A percentile compares a stretch with the other conserved stretches of the same genome.
These are phyloP conservation scores for Xestia xanthographa DNA, from an alignment of 2,888 invertebrate species.

Conservation along the genomic window DNA sequence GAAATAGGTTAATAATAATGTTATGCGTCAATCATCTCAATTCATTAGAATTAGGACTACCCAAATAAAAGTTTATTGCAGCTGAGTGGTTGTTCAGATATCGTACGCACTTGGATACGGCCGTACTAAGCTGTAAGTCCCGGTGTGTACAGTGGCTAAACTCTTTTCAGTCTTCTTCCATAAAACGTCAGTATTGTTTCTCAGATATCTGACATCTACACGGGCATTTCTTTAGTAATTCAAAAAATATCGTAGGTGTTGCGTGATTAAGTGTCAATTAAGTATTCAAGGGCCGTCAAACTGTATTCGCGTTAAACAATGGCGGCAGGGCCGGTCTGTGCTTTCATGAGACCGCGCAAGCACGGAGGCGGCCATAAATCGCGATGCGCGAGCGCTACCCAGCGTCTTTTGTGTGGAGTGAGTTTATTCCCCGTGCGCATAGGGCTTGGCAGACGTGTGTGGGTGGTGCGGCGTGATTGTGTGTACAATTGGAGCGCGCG, in stretches of 20 bases:
- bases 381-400: constrained; percentile 68
- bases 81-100: too few species aligned
- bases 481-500: constrained; percentile 79
- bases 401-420: constrained; percentile 66
- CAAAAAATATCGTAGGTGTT: constrained; percentile 29
- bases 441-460: constrained; percentile 63
- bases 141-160: too few species aligned
- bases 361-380: constrained; percentile 72
- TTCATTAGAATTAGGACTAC: too few species aligned
- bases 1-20: too few species aligned
- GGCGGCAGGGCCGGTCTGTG: constrained; percentile 48
- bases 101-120: too few species aligned
- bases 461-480: constrained; percentile 71
- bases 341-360: constrained; percentile 74
- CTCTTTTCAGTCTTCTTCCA: neutral
- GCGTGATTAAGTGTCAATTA: constrained; percentile 68
- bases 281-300: constrained; percentile 70
- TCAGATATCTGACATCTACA: neutral
- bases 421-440: constrained; percentile 56
- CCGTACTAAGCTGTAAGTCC: too few species aligned
- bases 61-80: too few species aligned
- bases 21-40: too few species aligned
- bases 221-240: constrained; percentile 35
- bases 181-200: constrained; percentile 18
- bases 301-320: constrained; percentile 65